phyloP scores from a whole-genome alignment of 2,888 invertebrate species.

The Pammene aurita region DNA sequence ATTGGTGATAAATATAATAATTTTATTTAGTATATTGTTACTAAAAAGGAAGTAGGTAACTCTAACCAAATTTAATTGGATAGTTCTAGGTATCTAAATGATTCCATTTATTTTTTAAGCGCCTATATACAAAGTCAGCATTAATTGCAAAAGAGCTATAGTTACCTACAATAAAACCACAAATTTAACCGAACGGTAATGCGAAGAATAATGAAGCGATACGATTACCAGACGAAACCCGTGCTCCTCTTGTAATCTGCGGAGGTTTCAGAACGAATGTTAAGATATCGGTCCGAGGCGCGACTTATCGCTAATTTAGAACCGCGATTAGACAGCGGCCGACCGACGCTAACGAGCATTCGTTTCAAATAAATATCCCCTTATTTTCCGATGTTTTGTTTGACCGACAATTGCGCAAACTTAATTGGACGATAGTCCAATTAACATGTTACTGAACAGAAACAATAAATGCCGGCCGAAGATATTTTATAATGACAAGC shows the following conservation, averaged over 20 bases:
- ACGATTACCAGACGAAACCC: constrained; percentile 67
- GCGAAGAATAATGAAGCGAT: constrained; percentile 54
- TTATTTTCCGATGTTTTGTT: constrained; percentile 77
- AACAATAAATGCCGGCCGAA: constrained; percentile 20
- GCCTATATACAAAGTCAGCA: too few relatives aligned
- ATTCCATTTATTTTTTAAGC: too few relatives aligned
- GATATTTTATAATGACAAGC: constrained; percentile 21
- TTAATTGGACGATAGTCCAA: constrained; percentile 71
- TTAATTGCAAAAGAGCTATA: background rate
- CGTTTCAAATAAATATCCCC: constrained; percentile 67
- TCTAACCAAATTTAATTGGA: too few relatives aligned
- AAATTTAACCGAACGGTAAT: constrained; percentile 28
- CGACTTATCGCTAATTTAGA: constrained; percentile 82
- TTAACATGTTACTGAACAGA: constrained; percentile 26
- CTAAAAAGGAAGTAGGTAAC: too few relatives aligned
- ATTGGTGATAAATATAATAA: background rate
- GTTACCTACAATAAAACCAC: constrained; percentile 14
- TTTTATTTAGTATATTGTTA: background rate
- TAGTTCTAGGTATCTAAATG: too few relatives aligned
- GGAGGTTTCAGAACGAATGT: constrained; percentile 74
- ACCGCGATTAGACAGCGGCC: constrained; percentile 76
- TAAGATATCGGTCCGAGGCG: constrained; percentile 74
- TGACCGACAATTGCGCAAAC: constrained; percentile 70
- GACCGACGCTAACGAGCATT: constrained; percentile 80
- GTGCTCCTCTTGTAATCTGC: constrained; percentile 73